These are phyloP conservation scores for Notolabrus celidotus DNA, from an alignment of 2,797 vertebrate genomes.

Conservation along the genomic window DNA sequence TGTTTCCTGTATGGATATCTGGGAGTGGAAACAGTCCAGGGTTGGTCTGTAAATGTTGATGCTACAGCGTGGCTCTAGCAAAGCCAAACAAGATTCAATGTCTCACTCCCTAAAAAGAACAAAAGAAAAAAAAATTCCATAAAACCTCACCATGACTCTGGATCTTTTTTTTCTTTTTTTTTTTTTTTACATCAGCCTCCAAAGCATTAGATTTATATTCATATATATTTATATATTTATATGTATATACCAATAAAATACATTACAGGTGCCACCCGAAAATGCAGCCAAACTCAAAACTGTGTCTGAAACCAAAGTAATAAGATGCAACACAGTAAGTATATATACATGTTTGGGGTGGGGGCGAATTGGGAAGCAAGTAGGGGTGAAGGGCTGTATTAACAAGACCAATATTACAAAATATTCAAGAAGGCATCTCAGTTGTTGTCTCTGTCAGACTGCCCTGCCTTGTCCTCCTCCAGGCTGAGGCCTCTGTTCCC, in stretches of 20 bases:
- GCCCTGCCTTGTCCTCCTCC: conserved; percentile 65
- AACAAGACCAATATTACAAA: conserved; percentile 99
- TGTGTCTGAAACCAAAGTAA: conserved; percentile 89
- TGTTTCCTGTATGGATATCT: conserved; percentile 4
- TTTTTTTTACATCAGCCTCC: conserved; percentile 70
- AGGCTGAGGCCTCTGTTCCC: conserved; percentile 67
- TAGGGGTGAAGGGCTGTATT: conserved; percentile 84
- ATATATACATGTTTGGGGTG: conserved; percentile 88
- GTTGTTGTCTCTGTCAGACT: conserved; percentile 78
- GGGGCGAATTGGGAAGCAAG: conserved; percentile 55
- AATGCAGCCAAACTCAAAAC: conserved; percentile 92
- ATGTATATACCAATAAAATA: conserved; percentile 88
- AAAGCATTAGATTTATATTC: conserved; percentile 75
- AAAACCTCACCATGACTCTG: conserved; percentile 46
- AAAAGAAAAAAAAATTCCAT: conserved; percentile 32
- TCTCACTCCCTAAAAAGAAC: conserved; percentile 48
- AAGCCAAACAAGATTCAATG: conserved; percentile 60
- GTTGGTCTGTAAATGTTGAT: conserved; percentile 43
- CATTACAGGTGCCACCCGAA: conserved; percentile 94
- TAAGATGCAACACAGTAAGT: conserved; percentile 88
- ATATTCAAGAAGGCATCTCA: conserved; percentile 97
- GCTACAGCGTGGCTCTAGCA: conserved; percentile 65
- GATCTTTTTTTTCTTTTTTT: conserved; percentile 33
- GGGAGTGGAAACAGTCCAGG: conserved; percentile 29
- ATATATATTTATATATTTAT: conserved; percentile 75